phyloP scores from a whole-genome alignment of 1,140 invertebrate genomes.

The Lordiphosa collinella region DNA sequence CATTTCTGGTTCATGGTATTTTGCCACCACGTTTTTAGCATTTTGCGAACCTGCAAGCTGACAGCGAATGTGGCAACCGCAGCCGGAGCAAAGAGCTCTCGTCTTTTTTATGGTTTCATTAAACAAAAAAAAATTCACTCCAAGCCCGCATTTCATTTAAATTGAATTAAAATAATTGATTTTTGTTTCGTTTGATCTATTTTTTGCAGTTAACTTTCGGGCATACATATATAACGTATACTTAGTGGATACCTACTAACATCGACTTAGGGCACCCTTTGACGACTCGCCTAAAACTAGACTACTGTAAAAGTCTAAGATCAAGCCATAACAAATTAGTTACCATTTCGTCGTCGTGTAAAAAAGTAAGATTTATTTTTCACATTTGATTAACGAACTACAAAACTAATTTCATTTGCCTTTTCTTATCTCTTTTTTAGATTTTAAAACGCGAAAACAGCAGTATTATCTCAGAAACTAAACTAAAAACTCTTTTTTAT shows the following conservation, averaged over 20 bases:
- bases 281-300: conserved; percentile 44
- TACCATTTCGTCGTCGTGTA: conserved; percentile 15
- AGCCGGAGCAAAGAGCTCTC: conserved; percentile 21
- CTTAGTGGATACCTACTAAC: conserved; percentile 27
- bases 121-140: conserved; percentile 18
- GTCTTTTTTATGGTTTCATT: conserved; percentile 31
- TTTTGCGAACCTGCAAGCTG: conserved; percentile 3
- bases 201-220: conserved; percentile 55
- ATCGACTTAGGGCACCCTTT: conserved; percentile 9
- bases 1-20: neutral
- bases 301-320: conserved; percentile 33
- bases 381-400: neutral
- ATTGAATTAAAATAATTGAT: conserved; percentile 76
- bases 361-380: conserved; percentile 24
- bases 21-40: conserved; percentile 1
- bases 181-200: conserved; percentile 24
- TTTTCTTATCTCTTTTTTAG: conserved; percentile 21
- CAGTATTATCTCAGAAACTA: conserved; percentile 58
- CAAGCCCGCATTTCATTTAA: conserved; percentile 49
- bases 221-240: conserved; percentile 30
- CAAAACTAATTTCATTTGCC: neutral
- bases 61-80: conserved; percentile 29
- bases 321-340: conserved; percentile 10
- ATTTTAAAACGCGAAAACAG: conserved; percentile 35
- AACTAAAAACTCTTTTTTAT: conserved; percentile 14